Conservation (phyloP, 2,888 invertebrate species). For the Drosophila hamatofila region DNA sequence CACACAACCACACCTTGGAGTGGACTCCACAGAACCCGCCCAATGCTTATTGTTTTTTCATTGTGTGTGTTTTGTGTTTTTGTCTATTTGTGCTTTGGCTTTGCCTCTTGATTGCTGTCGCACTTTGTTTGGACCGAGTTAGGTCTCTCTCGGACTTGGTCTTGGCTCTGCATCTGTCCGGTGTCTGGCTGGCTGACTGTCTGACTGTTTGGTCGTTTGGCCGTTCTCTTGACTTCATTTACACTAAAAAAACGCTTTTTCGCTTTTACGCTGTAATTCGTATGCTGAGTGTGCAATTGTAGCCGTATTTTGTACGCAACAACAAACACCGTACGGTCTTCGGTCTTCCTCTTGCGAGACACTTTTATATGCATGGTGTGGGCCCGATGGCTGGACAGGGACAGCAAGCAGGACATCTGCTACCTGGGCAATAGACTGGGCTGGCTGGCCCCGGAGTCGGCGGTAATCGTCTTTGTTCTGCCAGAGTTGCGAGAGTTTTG, state of each 20-base stretch:
- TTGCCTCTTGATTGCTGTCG: constrained; percentile 74
- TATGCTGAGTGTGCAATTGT: constrained; percentile 80
- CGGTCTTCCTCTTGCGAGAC: constrained; percentile 60
- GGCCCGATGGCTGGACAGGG: constrained; percentile 16
- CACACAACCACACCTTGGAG: constrained; percentile 23
- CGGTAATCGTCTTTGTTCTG: constrained; percentile 78
- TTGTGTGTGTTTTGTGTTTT: constrained; percentile 51
- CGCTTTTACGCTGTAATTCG: constrained; percentile 79
- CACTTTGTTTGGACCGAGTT: constrained; percentile 60
- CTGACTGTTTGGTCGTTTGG: neutral
- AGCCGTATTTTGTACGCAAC: constrained; percentile 68
- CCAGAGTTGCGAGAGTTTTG: constrained; percentile 70
- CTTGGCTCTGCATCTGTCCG: neutral
- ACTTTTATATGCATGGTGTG: constrained; percentile 71
- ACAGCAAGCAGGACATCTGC: constrained; percentile 57
- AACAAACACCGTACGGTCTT: constrained; percentile 45
- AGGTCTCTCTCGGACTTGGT: constrained; percentile 27
- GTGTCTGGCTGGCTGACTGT: constrained; percentile 5
- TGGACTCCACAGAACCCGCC: constrained; percentile 21
- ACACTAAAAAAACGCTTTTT: constrained; percentile 51
- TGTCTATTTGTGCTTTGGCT: constrained; percentile 60
- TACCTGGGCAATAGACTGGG: constrained; percentile 41
- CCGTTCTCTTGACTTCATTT: constrained; percentile 64
- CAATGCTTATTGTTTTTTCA: constrained; percentile 74
- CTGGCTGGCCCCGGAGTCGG: constrained; percentile 35